Percentiles rank a stretch among this genome's conserved stretches.
phyloP scores from a whole-genome alignment of 92 coral and sea anemone species.

The Parazoanthus swiftii region DNA sequence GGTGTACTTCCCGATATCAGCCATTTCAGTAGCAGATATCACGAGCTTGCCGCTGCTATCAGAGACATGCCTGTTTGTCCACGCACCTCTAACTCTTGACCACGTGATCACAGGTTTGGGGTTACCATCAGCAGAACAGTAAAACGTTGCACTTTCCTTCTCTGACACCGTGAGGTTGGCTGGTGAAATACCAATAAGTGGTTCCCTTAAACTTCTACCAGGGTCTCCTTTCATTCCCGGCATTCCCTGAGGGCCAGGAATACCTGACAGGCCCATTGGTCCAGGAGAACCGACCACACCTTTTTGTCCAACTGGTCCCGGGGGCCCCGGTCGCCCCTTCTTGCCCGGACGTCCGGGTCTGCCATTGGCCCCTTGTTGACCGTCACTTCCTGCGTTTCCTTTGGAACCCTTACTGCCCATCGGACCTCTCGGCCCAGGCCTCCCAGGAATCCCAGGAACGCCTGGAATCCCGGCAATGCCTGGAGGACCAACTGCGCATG shows the following conservation, averaged over 20 bases:
- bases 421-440: slow-evolving; percentile 26
- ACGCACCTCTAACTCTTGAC: not conserved
- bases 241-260: slow-evolving; percentile 5
- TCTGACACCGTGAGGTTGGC: slow-evolving; percentile 7
- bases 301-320: not conserved
- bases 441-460: slow-evolving; percentile 21
- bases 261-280: not conserved
- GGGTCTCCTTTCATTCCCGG: slow-evolving; percentile 13
- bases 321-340: not conserved
- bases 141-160: not conserved
- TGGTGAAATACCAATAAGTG: not conserved
- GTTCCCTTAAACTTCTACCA: not conserved
- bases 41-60: not conserved
- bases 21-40: not conserved
- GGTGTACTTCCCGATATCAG: not conserved
- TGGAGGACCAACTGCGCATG: slow-evolving; percentile 16
- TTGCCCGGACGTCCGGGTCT: not conserved
- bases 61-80: not conserved
- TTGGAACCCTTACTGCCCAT: slow-evolving; percentile 2
- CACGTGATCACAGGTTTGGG: not conserved
- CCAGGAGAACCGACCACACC: too few species aligned
- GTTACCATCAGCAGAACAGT: slow-evolving; percentile 14
- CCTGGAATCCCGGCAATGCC: slow-evolving; percentile 10
- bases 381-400: not conserved
- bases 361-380: not conserved